Evolutionary conservation across 2,113 vertebrate genomes (phyloP).

Genomic region (Cercopithecus mona): DNA sequence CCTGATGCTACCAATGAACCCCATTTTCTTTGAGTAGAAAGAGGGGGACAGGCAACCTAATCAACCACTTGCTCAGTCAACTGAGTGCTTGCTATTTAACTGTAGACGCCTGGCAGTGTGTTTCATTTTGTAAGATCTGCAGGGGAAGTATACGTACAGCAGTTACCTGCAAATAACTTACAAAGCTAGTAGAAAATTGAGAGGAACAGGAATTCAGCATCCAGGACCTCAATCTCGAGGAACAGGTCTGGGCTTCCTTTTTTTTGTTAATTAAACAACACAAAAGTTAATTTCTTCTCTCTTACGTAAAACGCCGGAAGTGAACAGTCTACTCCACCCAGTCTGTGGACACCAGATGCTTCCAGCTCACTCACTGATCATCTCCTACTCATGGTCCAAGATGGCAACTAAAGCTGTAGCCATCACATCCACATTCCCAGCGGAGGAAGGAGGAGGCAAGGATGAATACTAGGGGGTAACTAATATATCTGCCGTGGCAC

Average conservation of each 20-base stretch:
- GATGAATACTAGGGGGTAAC: neutral
- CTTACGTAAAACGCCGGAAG: neutral
- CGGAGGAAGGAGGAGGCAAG: neutral
- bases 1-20: neutral
- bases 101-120: neutral
- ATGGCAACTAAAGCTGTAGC: neutral
- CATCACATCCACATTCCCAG: neutral
- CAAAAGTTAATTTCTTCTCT: neutral
- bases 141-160: neutral
- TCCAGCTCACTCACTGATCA: neutral
- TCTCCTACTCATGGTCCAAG: neutral
- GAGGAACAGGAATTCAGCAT: neutral
- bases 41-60: neutral
- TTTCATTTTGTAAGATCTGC: neutral
- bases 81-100: neutral
- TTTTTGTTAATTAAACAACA: conserved; percentile 1
- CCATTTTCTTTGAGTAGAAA: neutral
- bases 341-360: neutral
- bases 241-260: neutral
- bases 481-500: neutral
- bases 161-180: neutral
- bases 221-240: neutral
- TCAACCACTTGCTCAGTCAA: neutral
- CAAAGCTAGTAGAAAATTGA: neutral
- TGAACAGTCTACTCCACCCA: neutral